Evolutionary conservation across 2,797 vertebrate species (phyloP).

Genomic region (Valencia hispanica): DNA sequence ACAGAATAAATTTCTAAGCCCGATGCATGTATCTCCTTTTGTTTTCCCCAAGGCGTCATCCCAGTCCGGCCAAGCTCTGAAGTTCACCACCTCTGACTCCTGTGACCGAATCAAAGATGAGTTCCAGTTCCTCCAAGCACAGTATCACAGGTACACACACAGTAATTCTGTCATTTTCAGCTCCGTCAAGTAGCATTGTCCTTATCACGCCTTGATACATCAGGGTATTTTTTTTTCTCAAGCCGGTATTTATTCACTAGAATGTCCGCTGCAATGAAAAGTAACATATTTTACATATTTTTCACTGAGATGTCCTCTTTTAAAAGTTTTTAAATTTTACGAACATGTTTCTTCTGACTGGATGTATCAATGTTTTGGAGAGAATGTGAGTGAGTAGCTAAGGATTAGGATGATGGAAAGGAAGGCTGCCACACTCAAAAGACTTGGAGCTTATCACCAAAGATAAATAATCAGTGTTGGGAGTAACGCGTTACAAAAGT

Average conservation of each 20-base stretch:
- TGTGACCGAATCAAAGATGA: constrained; percentile 99
- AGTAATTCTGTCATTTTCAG: neutral
- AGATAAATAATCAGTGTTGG: too few relatives aligned
- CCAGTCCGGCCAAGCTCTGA: constrained; percentile 94
- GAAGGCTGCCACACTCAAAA: too few relatives aligned
- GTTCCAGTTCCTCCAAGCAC: constrained; percentile 97
- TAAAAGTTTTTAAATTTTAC: neutral
- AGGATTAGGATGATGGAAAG: too few relatives aligned
- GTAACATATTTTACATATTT: too few relatives aligned
- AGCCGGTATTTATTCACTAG: neutral
- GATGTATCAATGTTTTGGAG: neutral
- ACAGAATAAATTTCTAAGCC: neutral
- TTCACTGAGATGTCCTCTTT: too few relatives aligned
- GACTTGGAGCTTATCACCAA: too few relatives aligned
- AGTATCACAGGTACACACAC: constrained; percentile 91
- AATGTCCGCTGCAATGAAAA: neutral
- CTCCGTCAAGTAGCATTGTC: neutral
- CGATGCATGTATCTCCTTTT: neutral
- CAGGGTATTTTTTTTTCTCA: neutral
- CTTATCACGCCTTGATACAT: neutral
- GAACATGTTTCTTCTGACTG: neutral
- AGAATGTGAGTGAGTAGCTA: too few relatives aligned
- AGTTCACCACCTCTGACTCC: constrained; percentile 98
- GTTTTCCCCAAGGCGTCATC: constrained; percentile 85
- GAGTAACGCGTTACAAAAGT: too few relatives aligned